Evolutionary conservation across 2,888 invertebrate species (phyloP).

Genomic region (Calameuta filiformis): DNA sequence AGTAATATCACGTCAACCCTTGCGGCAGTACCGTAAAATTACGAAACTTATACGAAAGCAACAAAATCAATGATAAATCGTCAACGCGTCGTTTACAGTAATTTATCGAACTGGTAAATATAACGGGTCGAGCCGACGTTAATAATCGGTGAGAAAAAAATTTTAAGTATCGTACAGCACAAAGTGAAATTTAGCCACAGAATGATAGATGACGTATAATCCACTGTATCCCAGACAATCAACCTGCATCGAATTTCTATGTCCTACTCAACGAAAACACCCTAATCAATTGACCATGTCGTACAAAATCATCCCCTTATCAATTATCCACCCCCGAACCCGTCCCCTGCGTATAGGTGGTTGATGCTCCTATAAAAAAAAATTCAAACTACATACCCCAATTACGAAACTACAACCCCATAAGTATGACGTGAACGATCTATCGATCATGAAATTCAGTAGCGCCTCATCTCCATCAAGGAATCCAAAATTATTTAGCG

Average conservation of each 20-base stretch:
- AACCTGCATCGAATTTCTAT: not conserved
- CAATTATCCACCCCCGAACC: not conserved
- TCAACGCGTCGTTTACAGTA: not conserved
- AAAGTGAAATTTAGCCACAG: not conserved
- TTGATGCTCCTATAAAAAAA: not conserved
- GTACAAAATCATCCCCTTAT: not conserved
- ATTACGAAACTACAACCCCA: not conserved
- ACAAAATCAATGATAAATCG: not conserved
- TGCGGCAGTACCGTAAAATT: too few species aligned
- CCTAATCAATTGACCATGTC: not conserved
- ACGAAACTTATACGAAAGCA: not conserved
- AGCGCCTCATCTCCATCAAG: not conserved
- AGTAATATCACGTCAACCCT: not conserved
- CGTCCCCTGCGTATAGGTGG: too few species aligned
- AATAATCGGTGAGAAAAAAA: not conserved
- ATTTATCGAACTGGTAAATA: not conserved
- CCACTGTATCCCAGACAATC: not conserved
- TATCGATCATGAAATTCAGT: not conserved
- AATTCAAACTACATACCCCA: not conserved
- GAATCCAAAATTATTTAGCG: not conserved
- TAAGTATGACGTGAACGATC: not conserved
- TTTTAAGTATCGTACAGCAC: not conserved
- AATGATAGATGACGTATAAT: not conserved
- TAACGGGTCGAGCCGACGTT: not conserved
- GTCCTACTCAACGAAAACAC: not conserved